These are phyloP conservation scores for Pentamera pediparva DNA, from an alignment of 53 echinoderm and acorn worm genomes.

Conservation along the genomic window DNA sequence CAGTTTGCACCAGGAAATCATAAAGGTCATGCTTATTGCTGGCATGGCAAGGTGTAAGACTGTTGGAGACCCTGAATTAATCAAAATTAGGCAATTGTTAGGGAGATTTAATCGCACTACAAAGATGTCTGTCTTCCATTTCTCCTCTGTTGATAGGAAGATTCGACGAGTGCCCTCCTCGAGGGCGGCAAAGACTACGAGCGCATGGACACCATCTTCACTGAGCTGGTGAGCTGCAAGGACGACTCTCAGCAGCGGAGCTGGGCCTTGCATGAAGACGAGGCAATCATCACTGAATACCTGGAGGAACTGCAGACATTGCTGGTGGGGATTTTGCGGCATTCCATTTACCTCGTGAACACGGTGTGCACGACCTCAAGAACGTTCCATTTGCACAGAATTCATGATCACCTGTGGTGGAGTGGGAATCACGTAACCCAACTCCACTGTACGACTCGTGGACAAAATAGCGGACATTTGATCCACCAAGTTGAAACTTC, in stretches of 20 bases:
- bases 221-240: constrained; percentile 82
- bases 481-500: too few species aligned
- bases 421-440: too few species aligned
- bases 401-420: too few species aligned
- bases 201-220: constrained; percentile 78
- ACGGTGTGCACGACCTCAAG: too few species aligned
- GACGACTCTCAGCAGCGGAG: constrained; percentile 98
- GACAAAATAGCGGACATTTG: neutral
- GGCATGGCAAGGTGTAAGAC: too few species aligned
- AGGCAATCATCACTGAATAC: constrained; percentile 77
- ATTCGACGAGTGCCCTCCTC: constrained; percentile 40
- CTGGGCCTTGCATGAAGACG: constrained; percentile 97
- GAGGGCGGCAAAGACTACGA: constrained; percentile 82
- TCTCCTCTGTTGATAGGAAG: neutral
- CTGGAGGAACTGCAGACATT: constrained; percentile 75
- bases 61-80: too few species aligned
- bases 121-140: neutral
- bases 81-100: too few species aligned
- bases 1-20: neutral
- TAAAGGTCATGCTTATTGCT: neutral
- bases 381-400: too few species aligned
- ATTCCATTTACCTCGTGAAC: too few species aligned
- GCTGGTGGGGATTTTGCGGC: constrained; percentile 47
- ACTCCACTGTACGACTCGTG: neutral
- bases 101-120: neutral